phyloP scores from a whole-genome alignment of 1,140 invertebrate species.

The Drosophila baimaii region DNA sequence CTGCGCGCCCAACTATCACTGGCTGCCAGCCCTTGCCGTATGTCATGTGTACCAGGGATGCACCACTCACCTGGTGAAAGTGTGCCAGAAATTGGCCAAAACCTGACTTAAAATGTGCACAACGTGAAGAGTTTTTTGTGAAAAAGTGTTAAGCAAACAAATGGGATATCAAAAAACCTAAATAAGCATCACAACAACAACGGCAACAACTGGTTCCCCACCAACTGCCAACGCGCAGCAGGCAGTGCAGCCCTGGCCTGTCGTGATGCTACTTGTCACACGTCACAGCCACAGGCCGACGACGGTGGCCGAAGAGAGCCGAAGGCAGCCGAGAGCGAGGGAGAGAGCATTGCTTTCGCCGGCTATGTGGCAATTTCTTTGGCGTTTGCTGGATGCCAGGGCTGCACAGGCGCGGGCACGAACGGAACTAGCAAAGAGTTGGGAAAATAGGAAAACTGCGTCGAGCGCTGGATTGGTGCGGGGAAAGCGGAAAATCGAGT shows the following conservation, averaged over 20 bases:
- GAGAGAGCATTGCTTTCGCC: constrained; percentile 51
- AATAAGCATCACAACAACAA: not conserved
- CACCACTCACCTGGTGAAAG: not conserved
- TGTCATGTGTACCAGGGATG: constrained; percentile 3
- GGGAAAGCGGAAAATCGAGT: too few species aligned
- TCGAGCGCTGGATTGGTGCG: not conserved
- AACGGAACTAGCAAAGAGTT: not conserved
- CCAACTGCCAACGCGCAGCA: not conserved
- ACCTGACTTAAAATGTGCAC: constrained; percentile 11
- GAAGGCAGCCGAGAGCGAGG: constrained; percentile 36
- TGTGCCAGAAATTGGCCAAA: not conserved
- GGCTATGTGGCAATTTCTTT: constrained; percentile 67
- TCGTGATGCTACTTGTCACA: constrained; percentile 5
- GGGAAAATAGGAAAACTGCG: not conserved
- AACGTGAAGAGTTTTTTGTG: not conserved
- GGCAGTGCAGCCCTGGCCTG: constrained; percentile 11
- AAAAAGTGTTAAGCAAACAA: not conserved
- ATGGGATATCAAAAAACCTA: not conserved
- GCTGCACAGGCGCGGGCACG: not conserved
- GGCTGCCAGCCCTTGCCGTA: not conserved
- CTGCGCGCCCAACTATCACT: constrained; percentile 1
- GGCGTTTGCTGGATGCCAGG: constrained; percentile 6
- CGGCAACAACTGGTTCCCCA: not conserved
- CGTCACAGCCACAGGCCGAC: constrained; percentile 9
- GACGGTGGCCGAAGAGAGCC: constrained; percentile 5